These are phyloP conservation scores for Drosophila anomalata DNA, from an alignment of 2,888 invertebrate species.

Conservation along the genomic window DNA sequence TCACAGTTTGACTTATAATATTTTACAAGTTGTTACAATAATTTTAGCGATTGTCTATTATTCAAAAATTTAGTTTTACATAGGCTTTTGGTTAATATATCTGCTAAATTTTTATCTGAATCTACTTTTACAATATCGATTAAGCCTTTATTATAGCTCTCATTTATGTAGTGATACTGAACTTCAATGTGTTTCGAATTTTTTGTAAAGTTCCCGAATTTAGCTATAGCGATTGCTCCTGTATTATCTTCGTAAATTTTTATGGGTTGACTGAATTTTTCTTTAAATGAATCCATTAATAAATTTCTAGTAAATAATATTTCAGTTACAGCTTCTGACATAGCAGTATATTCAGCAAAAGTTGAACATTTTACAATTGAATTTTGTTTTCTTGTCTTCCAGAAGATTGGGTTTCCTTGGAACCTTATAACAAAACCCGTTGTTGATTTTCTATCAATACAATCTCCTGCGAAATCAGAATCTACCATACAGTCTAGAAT, in stretches of 20 bases:
- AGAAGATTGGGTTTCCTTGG: too few species aligned
- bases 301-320: slow-evolving; percentile 4
- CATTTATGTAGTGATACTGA: slow-evolving; percentile 2
- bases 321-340: slow-evolving; percentile 4
- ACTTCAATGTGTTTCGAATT: slow-evolving; percentile 4
- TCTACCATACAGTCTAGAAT: slow-evolving; percentile 2
- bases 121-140: slow-evolving; percentile 1
- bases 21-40: too few species aligned
- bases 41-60: neutral
- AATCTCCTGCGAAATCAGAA: slow-evolving; percentile 2
- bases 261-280: neutral
- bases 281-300: slow-evolving; percentile 1
- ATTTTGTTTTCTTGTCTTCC: too few species aligned
- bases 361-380: too few species aligned
- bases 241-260: slow-evolving; percentile 2
- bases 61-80: slow-evolving; percentile 1
- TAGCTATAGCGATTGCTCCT: slow-evolving; percentile 3
- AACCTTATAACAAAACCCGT: slow-evolving; percentile 1
- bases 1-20: too few species aligned
- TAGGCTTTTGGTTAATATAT: slow-evolving; percentile 1
- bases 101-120: slow-evolving; percentile 3
- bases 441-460: neutral
- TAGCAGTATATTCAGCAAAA: neutral
- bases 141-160: neutral
- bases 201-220: slow-evolving; percentile 1